Evolutionary conservation across 2,888 invertebrate genomes (phyloP).

Genomic region (Nomada fucata): DNA sequence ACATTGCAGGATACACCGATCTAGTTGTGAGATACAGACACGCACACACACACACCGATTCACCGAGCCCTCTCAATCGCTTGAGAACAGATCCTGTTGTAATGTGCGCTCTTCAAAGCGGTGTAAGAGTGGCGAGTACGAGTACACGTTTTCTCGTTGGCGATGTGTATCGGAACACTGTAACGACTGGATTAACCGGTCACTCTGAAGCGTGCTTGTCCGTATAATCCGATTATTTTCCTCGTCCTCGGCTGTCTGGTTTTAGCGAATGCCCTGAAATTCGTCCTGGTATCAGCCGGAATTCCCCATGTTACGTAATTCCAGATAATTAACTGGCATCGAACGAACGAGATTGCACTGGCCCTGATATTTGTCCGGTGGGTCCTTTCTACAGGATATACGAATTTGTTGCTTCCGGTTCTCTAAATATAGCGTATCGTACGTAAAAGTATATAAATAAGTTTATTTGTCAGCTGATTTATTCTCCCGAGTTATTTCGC

Average conservation of each 20-base stretch:
- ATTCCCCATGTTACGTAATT: slow-evolving; percentile 67
- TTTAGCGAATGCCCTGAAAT: slow-evolving; percentile 63
- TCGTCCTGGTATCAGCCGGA: slow-evolving; percentile 53
- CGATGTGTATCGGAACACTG: slow-evolving; percentile 34
- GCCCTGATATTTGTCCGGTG: slow-evolving; percentile 21
- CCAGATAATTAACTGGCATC: slow-evolving; percentile 66
- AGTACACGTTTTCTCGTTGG: slow-evolving; percentile 17
- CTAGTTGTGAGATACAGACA: background rate
- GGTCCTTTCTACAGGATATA: background rate
- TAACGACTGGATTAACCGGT: slow-evolving; percentile 48
- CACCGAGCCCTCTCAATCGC: slow-evolving; percentile 5
- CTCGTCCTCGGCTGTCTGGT: slow-evolving; percentile 51
- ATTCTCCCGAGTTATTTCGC: no score
- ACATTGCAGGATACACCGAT: background rate
- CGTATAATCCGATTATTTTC: slow-evolving; percentile 73
- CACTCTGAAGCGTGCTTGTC: slow-evolving; percentile 54
- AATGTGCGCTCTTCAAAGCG: slow-evolving; percentile 3
- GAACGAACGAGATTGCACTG: slow-evolving; percentile 17
- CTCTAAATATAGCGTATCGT: no score
- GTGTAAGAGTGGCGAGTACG: slow-evolving; percentile 27
- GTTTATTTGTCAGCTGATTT: no score
- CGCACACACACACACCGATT: slow-evolving; percentile 9
- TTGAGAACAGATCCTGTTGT: slow-evolving; percentile 14
- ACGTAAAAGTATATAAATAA: no score
- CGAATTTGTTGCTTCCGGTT: background rate